Evolutionary conservation across 37 sponge, comb jelly and placozoan genomes (phyloP), one percentile per base, ranked within the genome.

Genomic region (Cliona cf. orientalis): DNA sequence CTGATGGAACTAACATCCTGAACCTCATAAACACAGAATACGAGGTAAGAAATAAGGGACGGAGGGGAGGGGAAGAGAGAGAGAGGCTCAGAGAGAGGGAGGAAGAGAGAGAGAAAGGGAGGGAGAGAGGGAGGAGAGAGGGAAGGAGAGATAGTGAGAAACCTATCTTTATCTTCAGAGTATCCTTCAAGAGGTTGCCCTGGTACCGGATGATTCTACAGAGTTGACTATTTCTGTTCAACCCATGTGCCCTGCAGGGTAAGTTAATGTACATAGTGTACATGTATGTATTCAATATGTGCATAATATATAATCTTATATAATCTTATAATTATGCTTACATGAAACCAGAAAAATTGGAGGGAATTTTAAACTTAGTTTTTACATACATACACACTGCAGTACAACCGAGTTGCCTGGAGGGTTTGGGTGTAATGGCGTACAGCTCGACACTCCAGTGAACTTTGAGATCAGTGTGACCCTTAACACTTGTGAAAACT

Each of bases 391-490:
- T 68, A 6, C 28, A 3, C 40, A 12, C 42, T 36, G 9, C 25
- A 71, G 71, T 17, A 43, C 71, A 2, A 71, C 3, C 25, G 29
- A 5, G 36, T 25, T 31, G 2, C 5, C 12, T 43, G n/a, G 17
- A 19, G 75, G 75, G n/a, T n/a, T n/a, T n/a, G n/a, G n/a, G 5
- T 76, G 46, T n/a, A 25, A 39, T 32, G n/a, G 22, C 0, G 77
- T 62, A 19, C 61, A 12, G 63, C 25, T 62, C 5, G 42, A 62
- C 39, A 26, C 31, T 6, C 41, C 42, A 1, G 77, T 63, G 21
- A 42, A 32, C 14, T 76, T 76, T 45, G 12, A 21, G 21, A 21
- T 76, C 9, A 25, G 64, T 23, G 64, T 76, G 28, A 76, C 77
- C 5, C 77, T 76, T 11, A 26, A 23, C 2, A 56, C 32, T 37